Base-by-base conservation (phyloP, 2,888 invertebrate species). In the Gasteruption jaculator region DNA sequence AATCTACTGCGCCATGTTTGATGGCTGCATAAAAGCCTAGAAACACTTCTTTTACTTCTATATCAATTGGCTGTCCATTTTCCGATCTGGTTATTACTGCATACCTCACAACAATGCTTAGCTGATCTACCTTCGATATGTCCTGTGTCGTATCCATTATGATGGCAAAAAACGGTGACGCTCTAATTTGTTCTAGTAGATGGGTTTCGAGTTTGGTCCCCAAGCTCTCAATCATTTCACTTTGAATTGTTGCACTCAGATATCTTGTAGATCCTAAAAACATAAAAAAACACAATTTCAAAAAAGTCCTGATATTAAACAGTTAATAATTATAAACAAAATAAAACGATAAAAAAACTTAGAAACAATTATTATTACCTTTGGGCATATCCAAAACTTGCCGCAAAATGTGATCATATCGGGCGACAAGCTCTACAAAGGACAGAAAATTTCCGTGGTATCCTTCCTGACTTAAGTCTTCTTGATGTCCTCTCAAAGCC, bases 91-190 rank as follows among this genome's bases (percentile, higher is more conserved):
- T 29, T 40, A 45, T 35, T 36, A 37, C 40, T 43, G 43, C 49
- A 54, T 54, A 59, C 41, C 49, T 54, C 41, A 60, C 46, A 35
- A 61, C 50, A 48, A 54, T 56, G 46, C 60, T 60, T 45, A 63
- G 46, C 42, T 60, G 57, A 50, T 61, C 57, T 45, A 55, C 52
- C 41, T 62, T 61, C 26, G 55, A 50, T 51, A 57, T 58, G 42
- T 55, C 53, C 45, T 56, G 58, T 41, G 55, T 58, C 24, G 52
- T 54, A 50, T 57, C 55, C 53, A 58, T 52, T 48, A 56, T 53
- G 39, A 61, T 46, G 46, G 54, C 30, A 42, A 47, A 51, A 53
- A 57, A 58, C 45, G 56, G 50, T 50, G 56, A 56, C 43, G 52
- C 47, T 39, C 50, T 56, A 50, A 57, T 56, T 50, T 48, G 46